A percentile compares a stretch with the other conserved stretches of the same genome.
phyloP scores from a whole-genome alignment of 2,113 vertebrate species.

The Tragelaphus strepsiceros region DNA sequence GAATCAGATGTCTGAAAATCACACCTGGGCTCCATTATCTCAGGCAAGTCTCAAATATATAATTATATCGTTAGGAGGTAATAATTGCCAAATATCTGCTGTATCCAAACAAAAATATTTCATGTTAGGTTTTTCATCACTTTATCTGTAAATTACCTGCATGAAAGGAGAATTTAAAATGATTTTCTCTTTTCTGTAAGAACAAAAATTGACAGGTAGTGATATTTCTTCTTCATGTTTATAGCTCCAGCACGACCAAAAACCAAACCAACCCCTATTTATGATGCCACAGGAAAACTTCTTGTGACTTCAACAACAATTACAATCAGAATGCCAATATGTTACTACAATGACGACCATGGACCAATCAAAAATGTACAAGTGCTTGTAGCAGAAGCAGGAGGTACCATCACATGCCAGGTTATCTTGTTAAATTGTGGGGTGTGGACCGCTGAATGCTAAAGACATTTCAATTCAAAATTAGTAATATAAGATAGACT shows the following conservation, averaged over 20 bases:
- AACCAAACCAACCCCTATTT: conserved; percentile 85
- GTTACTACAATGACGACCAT: conserved; percentile 94
- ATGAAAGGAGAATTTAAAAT: conserved; percentile 8
- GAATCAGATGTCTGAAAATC: background rate
- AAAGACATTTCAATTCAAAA: background rate
- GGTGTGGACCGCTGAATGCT: background rate
- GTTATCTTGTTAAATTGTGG: background rate
- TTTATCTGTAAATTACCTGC: background rate
- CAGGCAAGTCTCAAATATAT: background rate
- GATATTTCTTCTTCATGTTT: conserved; percentile 73
- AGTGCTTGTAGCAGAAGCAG: conserved; percentile 92
- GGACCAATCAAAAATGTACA: conserved; percentile 94
- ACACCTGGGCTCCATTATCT: background rate
- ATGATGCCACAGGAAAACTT: conserved; percentile 85
- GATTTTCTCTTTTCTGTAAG: background rate
- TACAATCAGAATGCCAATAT: conserved; percentile 91
- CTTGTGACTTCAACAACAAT: conserved; percentile 92
- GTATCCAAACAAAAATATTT: background rate
- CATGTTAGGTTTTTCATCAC: background rate
- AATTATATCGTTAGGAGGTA: background rate
- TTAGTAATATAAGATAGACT: background rate
- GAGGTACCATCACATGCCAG: conserved; percentile 83
- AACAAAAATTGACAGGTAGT: background rate
- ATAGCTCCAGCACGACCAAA: conserved; percentile 89
- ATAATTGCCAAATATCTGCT: background rate